Conservation (phyloP, 2,113 vertebrate genomes). For the Stigmatopora nigra region DNA sequence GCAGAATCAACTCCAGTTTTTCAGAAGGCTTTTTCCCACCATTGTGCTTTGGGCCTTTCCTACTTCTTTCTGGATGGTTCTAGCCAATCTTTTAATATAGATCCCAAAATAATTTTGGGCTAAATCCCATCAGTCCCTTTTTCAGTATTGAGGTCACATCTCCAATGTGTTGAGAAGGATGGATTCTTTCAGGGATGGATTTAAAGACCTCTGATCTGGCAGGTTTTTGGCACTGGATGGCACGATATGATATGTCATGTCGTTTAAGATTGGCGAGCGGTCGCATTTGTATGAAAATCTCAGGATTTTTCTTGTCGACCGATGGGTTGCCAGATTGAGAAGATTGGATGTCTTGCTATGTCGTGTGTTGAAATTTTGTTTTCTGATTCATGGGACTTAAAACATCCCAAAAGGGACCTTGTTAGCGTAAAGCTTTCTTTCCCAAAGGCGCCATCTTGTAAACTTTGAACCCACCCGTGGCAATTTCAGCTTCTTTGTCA, state of each 20-base stretch:
- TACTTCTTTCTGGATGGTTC: slow-evolving; percentile 19
- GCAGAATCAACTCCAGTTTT: background rate
- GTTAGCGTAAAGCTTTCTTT: slow-evolving; percentile 5
- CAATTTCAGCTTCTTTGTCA: slow-evolving; percentile 12
- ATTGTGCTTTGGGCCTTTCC: slow-evolving; percentile 1
- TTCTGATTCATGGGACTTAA: background rate
- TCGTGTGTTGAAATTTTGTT: no score
- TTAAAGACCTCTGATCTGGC: slow-evolving; percentile 61
- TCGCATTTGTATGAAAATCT: slow-evolving; percentile 1
- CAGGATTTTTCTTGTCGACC: background rate
- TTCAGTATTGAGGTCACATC: slow-evolving; percentile 63
- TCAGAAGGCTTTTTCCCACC: background rate
- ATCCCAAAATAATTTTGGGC: slow-evolving; percentile 29
- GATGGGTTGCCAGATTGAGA: no score
- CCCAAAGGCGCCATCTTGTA: slow-evolving; percentile 11
- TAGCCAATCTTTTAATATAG: slow-evolving; percentile 22
- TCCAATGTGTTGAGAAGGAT: slow-evolving; percentile 59
- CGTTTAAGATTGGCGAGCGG: slow-evolving; percentile 8
- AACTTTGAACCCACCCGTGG: slow-evolving; percentile 4
- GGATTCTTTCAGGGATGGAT: slow-evolving; percentile 55
- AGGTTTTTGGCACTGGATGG: slow-evolving; percentile 56
- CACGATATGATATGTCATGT: slow-evolving; percentile 48
- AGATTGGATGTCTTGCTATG: no score
- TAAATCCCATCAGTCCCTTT: slow-evolving; percentile 23
- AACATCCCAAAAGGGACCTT: background rate